phyloP scores from a whole-genome alignment of 2,888 invertebrate genomes.

The Ichneumoninae sp. region DNA sequence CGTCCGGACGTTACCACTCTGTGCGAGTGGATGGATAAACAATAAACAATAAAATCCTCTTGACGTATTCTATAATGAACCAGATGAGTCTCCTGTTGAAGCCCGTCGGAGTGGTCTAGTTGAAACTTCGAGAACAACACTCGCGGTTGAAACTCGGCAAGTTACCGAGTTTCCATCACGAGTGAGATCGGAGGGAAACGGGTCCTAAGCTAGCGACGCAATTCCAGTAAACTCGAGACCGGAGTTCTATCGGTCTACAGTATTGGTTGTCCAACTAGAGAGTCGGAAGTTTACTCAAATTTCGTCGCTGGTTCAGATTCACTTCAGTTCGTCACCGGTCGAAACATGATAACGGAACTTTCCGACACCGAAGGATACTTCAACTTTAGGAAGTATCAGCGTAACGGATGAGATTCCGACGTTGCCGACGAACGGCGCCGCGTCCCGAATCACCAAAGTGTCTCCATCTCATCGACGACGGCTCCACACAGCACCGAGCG shows the following conservation, averaged over 20 bases:
- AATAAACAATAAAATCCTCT: neutral
- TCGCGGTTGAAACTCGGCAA: neutral
- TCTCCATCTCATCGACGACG: neutral
- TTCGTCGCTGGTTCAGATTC: neutral
- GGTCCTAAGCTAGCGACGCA: neutral
- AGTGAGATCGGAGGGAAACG: neutral
- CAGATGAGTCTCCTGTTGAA: neutral
- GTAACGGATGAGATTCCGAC: neutral
- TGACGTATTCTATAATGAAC: neutral
- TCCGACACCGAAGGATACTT: neutral
- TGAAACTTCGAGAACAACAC: neutral
- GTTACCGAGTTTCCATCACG: neutral
- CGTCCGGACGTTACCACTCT: no score
- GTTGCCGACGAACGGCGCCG: conserved; percentile 17
- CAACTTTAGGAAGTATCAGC: neutral
- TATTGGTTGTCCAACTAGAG: neutral
- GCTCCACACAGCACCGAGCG: neutral
- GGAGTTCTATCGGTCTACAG: neutral
- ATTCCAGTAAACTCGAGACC: neutral
- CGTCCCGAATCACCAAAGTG: conserved; percentile 1
- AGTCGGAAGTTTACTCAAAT: neutral
- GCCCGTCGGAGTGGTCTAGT: no score
- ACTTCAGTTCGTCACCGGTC: neutral
- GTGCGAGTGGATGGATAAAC: neutral
- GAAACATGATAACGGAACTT: neutral